Conservation (phyloP, 2,888 invertebrate genomes). For the Agriopis marginaria region DNA sequence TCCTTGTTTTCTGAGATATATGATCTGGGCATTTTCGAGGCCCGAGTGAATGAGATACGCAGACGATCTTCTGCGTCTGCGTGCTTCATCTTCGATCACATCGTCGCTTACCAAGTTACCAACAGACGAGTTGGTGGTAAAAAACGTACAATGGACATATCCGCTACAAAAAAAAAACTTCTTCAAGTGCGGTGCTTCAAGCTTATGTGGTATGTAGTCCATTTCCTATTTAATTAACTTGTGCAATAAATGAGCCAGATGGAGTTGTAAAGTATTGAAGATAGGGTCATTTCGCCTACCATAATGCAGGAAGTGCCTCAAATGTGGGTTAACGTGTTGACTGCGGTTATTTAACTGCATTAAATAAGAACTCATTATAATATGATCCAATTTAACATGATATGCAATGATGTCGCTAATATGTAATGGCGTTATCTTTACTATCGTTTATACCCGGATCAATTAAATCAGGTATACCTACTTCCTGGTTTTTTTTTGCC, state of each 20-base stretch:
- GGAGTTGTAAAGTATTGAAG: conserved; percentile 6
- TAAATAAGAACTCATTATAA: conserved; percentile 30
- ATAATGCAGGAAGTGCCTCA: conserved; percentile 34
- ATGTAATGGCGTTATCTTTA: conserved; percentile 1
- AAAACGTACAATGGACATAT: too few relatives aligned
- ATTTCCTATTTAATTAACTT: conserved; percentile 7
- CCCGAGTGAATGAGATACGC: too few relatives aligned
- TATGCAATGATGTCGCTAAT: conserved; percentile 6
- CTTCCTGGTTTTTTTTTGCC: too few relatives aligned
- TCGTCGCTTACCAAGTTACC: too few relatives aligned
- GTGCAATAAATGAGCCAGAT: conserved; percentile 9
- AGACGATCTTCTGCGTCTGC: too few relatives aligned
- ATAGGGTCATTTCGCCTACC: conserved; percentile 19
- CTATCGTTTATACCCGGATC: not conserved
- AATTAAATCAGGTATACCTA: too few relatives aligned
- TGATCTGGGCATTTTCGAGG: too few relatives aligned
- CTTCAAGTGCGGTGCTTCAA: not conserved
- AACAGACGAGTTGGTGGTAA: too few relatives aligned
- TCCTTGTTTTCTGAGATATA: too few relatives aligned
- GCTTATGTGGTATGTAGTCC: not conserved
- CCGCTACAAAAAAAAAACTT: too few relatives aligned
- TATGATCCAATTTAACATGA: conserved; percentile 29
- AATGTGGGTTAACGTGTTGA: conserved; percentile 25
- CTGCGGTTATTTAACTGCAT: conserved; percentile 33
- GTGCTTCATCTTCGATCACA: too few relatives aligned